phyloP scores from a whole-genome alignment of 1,140 invertebrate genomes.

The Aphelinus atriplicis region DNA sequence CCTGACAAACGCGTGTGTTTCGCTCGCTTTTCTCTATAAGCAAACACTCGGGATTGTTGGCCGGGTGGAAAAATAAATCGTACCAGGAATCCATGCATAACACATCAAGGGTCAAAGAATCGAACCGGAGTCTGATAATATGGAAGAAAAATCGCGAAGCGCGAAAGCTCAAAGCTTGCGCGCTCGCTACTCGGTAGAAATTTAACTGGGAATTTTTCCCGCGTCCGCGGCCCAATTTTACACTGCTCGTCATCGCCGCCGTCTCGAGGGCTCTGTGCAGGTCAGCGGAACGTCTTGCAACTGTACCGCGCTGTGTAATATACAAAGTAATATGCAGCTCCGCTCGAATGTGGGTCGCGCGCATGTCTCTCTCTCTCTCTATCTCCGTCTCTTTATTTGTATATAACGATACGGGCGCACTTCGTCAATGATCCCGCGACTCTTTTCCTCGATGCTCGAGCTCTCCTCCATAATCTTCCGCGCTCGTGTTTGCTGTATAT shows the following conservation, averaged over 20 bases:
- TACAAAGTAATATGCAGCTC: no score
- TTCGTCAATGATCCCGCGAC: not conserved
- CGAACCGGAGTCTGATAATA: not conserved
- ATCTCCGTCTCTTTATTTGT: no score
- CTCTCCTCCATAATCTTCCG: not conserved
- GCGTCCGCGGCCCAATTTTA: not conserved
- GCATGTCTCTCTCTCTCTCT: no score
- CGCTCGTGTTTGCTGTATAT: not conserved
- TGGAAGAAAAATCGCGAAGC: constrained; percentile 8
- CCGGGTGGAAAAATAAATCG: no score
- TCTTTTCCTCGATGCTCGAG: not conserved
- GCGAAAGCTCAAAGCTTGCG: not conserved
- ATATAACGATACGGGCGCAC: not conserved
- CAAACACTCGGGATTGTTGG: no score
- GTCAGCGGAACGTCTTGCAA: no score
- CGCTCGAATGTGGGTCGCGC: no score
- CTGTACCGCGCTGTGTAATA: no score
- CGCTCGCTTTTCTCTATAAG: no score
- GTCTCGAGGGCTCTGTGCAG: no score
- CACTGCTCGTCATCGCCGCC: no score
- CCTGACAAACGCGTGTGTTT: no score
- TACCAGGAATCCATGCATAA: not conserved
- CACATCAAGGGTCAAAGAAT: constrained; percentile 18
- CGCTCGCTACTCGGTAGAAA: not conserved
- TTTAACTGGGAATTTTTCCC: constrained; percentile 21